phyloP scores from a whole-genome alignment of 2,797 vertebrate genomes.

The Scleropages formosus region DNA sequence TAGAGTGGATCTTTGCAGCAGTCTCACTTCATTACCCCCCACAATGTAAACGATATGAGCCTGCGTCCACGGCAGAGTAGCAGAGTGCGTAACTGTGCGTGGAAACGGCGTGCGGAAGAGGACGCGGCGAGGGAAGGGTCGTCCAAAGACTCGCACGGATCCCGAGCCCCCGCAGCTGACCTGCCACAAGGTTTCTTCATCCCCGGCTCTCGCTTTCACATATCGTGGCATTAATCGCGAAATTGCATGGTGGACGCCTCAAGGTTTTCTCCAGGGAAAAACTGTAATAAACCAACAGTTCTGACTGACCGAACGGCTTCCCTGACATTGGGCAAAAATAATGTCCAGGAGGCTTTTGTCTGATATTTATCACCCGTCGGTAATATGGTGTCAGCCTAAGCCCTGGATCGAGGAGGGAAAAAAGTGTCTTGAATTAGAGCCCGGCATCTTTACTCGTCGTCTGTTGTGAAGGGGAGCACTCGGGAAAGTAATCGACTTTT shows the following conservation, averaged over 20 bases:
- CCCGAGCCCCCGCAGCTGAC: background rate
- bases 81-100: too few relatives aligned
- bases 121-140: background rate
- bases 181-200: too few relatives aligned
- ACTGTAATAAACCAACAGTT: constrained; percentile 11
- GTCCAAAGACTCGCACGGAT: background rate
- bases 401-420: background rate
- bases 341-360: constrained; percentile 2
- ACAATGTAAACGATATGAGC: background rate
- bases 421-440: background rate
- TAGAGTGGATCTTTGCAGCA: background rate
- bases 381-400: background rate
- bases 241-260: background rate
- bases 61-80: background rate
- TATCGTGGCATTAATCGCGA: background rate
- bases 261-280: constrained; percentile 1
- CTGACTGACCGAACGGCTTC: background rate
- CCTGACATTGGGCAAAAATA: background rate
- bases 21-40: background rate
- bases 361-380: background rate
- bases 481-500: constrained; percentile 64
- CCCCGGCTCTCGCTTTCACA: background rate
- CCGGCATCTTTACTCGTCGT: background rate
- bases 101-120: background rate
- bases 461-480: constrained; percentile 45